A percentile compares a stretch with the other conserved stretches of the same genome.
These are phyloP conservation scores for Mallateleia sp. DNA, from an alignment of 2,888 invertebrate species.

Conservation along the genomic window DNA sequence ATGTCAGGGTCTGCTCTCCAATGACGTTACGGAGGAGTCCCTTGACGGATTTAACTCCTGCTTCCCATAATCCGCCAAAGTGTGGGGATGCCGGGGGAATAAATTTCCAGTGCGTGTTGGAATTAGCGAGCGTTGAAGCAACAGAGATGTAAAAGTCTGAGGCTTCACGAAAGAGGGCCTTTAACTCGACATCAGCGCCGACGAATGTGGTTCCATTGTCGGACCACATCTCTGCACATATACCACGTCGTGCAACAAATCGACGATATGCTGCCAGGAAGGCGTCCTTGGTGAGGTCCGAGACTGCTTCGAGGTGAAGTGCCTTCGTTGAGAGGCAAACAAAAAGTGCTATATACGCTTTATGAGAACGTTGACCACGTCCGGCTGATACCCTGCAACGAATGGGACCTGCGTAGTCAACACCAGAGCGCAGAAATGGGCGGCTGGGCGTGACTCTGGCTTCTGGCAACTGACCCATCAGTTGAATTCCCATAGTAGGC, in stretches of 20 bases:
- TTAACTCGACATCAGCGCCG: background rate
- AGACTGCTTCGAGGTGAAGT: constrained; percentile 16
- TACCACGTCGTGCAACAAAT: background rate
- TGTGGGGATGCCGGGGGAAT: background rate
- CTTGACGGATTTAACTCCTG: constrained; percentile 17
- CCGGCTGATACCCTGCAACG: constrained; percentile 6
- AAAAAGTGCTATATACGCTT: constrained; percentile 24
- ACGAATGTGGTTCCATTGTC: constrained; percentile 29
- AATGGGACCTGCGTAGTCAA: background rate
- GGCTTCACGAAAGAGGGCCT: background rate
- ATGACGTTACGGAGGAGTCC: background rate
- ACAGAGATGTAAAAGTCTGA: background rate
- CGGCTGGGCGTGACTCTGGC: background rate
- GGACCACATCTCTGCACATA: background rate
- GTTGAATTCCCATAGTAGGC: background rate
- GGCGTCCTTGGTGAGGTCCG: background rate
- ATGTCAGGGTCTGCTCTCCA: background rate
- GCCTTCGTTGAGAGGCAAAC: constrained; percentile 21
- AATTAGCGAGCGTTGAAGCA: background rate
- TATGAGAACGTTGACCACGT: background rate
- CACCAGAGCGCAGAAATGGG: background rate
- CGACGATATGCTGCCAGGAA: constrained; percentile 22
- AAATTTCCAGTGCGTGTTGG: background rate
- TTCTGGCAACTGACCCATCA: background rate
- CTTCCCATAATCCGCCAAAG: constrained; percentile 21